Conservation (phyloP, 2,888 invertebrate species). For the Rosalia funebris region DNA sequence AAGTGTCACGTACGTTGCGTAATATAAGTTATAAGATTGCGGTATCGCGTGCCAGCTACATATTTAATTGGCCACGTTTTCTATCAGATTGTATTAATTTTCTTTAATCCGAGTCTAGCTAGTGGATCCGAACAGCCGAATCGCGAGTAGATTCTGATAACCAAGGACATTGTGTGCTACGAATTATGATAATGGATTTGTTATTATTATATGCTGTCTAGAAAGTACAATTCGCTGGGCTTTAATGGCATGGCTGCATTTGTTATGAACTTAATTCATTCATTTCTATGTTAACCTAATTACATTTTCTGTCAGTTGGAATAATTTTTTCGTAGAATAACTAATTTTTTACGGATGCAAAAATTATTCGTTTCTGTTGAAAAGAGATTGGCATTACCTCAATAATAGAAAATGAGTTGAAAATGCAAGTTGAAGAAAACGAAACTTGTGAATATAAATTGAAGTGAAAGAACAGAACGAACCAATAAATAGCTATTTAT, state of each 20-base stretch:
- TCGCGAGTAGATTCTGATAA: conserved; percentile 1
- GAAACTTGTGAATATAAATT: no score
- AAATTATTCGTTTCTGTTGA: no score
- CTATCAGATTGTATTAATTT: conserved; percentile 55
- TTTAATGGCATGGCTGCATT: background rate
- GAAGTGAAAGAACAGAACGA: no score
- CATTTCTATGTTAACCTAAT: no score
- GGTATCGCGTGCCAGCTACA: conserved; percentile 50
- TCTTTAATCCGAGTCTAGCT: conserved; percentile 46
- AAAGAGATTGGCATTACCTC: no score
- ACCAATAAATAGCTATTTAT: no score
- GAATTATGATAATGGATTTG: conserved; percentile 35
- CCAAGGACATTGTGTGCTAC: background rate
- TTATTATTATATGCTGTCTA: conserved; percentile 10
- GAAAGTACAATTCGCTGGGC: background rate
- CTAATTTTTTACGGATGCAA: no score
- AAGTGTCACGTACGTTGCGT: conserved; percentile 48
- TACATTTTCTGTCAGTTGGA: no score
- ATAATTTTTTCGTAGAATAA: no score
- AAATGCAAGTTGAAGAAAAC: no score
- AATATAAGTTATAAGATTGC: conserved; percentile 48
- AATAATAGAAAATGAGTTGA: no score
- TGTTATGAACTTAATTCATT: background rate
- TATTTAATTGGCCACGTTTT: conserved; percentile 50
- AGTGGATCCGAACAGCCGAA: conserved; percentile 17